These are phyloP conservation scores for Acrocephalus arundinaceus DNA, from an alignment of 2,113 vertebrate species.

Conservation along the genomic window DNA sequence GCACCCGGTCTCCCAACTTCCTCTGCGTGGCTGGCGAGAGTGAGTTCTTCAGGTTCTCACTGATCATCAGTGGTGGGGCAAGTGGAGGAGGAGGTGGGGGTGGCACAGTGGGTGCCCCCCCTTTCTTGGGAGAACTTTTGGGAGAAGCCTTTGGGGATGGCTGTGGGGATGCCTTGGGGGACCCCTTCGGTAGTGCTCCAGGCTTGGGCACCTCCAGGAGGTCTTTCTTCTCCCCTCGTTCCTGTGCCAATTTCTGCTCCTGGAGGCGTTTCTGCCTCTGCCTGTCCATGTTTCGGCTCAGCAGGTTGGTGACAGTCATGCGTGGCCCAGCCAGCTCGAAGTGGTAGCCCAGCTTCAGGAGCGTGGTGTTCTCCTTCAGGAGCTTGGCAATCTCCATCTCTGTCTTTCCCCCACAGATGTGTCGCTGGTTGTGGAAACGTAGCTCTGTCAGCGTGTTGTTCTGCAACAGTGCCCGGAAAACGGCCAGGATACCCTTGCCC, in stretches of 20 bases:
- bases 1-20: slow-evolving; percentile 82
- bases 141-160: slow-evolving; percentile 84
- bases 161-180: slow-evolving; percentile 79
- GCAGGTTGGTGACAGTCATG: slow-evolving; percentile 94
- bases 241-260: slow-evolving; percentile 90
- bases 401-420: slow-evolving; percentile 95
- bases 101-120: slow-evolving; percentile 38
- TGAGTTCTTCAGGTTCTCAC: slow-evolving; percentile 85
- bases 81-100: slow-evolving; percentile 86
- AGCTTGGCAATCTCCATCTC: slow-evolving; percentile 98
- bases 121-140: slow-evolving; percentile 80
- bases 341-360: slow-evolving; percentile 96
- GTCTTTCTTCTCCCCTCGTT: slow-evolving; percentile 82
- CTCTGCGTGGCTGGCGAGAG: slow-evolving; percentile 86
- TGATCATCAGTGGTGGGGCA: slow-evolving; percentile 81
- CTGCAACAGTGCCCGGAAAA: slow-evolving; percentile 91
- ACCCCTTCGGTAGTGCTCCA: slow-evolving; percentile 31
- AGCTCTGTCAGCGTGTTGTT: slow-evolving; percentile 91
- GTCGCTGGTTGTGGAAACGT: slow-evolving; percentile 97
- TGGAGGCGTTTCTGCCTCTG: slow-evolving; percentile 91
- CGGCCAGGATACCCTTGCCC: slow-evolving; percentile 90
- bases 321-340: slow-evolving; percentile 94
- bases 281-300: slow-evolving; percentile 97
- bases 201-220: slow-evolving; percentile 83
- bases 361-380: slow-evolving; percentile 91